Percentiles rank a stretch among this genome's conserved stretches.
These are phyloP conservation scores for Tiliacea aurago DNA, from an alignment of 2,888 invertebrate species.

Conservation along the genomic window DNA sequence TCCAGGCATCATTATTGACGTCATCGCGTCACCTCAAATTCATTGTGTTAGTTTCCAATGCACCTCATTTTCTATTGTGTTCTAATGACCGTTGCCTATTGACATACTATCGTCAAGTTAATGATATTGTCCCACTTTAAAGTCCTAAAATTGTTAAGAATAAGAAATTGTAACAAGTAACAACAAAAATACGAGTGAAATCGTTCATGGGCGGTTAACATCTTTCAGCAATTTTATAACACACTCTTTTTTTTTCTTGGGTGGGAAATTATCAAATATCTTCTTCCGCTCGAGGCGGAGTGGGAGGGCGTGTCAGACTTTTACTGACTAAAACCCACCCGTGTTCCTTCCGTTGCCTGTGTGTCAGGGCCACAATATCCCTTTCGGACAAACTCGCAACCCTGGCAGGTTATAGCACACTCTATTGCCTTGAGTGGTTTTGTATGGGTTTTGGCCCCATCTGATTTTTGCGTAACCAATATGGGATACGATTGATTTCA, in stretches of 20 bases:
- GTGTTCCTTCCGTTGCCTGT: no score
- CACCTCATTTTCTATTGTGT: conserved; percentile 51
- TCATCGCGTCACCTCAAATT: conserved; percentile 32
- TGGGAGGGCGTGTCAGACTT: no score
- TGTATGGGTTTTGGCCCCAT: conserved; percentile 12
- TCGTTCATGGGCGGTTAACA: conserved; percentile 12
- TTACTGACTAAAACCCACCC: no score
- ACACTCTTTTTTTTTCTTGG: no score
- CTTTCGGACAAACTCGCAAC: no score
- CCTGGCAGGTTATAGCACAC: no score
- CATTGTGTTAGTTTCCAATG: conserved; percentile 51
- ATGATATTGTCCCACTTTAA: conserved; percentile 55
- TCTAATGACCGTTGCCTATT: conserved; percentile 57
- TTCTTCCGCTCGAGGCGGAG: no score
- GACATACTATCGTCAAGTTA: conserved; percentile 51
- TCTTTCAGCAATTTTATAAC: conserved; percentile 23
- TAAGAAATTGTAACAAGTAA: conserved; percentile 42
- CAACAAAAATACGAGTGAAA: conserved; percentile 34
- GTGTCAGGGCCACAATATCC: no score
- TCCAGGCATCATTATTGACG: conserved; percentile 24
- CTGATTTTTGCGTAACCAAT: background rate
- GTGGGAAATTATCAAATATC: no score
- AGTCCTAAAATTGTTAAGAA: conserved; percentile 41
- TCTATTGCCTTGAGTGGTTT: background rate
- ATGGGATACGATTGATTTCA: background rate